These are phyloP conservation scores for Stegophylla sp. DNA, from an alignment of 2,888 invertebrate species.

Conservation along the genomic window DNA sequence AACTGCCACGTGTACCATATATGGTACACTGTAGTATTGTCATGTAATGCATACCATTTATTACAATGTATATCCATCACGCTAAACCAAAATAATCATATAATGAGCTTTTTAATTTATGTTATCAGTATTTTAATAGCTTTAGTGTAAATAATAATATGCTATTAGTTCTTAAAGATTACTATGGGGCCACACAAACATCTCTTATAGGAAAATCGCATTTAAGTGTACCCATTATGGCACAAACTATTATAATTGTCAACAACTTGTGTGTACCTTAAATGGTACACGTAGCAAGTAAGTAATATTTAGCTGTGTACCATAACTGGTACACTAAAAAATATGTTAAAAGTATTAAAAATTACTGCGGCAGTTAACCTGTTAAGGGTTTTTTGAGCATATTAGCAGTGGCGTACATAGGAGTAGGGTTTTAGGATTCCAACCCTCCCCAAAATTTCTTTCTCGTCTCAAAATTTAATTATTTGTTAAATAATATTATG, in stretches of 20 bases:
- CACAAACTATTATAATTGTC: neutral
- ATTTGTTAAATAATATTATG: too few species aligned
- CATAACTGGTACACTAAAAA: neutral
- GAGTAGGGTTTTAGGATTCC: too few species aligned
- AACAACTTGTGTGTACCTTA: neutral
- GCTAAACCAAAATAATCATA: neutral
- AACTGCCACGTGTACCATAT: conserved; percentile 20
- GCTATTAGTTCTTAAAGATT: too few species aligned
- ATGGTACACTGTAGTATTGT: conserved; percentile 31
- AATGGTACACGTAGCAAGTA: neutral
- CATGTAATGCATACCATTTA: conserved; percentile 24
- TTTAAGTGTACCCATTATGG: neutral
- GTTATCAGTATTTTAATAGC: too few species aligned
- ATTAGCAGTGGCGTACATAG: too few species aligned
- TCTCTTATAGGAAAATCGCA: neutral
- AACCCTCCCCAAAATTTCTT: too few species aligned
- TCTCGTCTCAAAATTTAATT: too few species aligned
- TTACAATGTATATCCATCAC: conserved; percentile 19
- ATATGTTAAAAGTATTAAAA: neutral
- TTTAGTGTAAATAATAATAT: too few species aligned
- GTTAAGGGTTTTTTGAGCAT: too few species aligned
- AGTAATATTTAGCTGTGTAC: neutral
- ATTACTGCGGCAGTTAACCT: neutral
- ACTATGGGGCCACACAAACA: too few species aligned
- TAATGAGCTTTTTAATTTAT: too few species aligned